phyloP scores from a whole-genome alignment of 1,140 invertebrate species.

The Brachionus paranguensis region DNA sequence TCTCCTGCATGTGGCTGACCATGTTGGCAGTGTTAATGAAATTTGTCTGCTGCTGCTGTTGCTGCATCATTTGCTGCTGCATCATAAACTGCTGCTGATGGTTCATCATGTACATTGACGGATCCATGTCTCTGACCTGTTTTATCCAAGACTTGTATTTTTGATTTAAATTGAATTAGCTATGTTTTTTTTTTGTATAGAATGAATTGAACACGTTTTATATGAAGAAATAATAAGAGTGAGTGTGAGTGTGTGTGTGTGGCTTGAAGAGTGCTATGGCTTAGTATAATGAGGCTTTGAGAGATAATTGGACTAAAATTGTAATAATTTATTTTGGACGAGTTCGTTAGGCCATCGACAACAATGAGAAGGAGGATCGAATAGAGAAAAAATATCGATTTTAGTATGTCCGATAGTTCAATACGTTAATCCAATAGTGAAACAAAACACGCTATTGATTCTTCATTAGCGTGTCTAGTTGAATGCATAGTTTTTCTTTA shows the following conservation, averaged over 20 bases:
- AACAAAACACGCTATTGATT: background rate
- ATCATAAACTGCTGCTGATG: constrained; percentile 13
- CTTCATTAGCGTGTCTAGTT: background rate
- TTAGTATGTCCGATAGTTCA: background rate
- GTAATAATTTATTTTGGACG: constrained; percentile 4
- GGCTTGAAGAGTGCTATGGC: background rate
- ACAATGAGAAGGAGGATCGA: background rate
- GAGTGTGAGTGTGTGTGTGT: background rate
- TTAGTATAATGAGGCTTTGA: background rate
- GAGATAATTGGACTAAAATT: background rate
- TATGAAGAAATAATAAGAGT: background rate
- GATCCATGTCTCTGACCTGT: background rate
- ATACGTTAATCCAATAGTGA: constrained; percentile 5
- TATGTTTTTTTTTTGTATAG: background rate
- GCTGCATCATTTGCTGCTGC: constrained; percentile 27
- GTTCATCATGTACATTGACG: constrained; percentile 18
- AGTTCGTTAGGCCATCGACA: background rate
- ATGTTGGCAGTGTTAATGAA: background rate
- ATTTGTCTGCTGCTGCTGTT: background rate
- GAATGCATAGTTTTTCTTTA: background rate
- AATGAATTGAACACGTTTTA: constrained; percentile 11
- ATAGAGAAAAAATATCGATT: background rate
- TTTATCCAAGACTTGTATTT: background rate
- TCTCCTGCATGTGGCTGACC: background rate
- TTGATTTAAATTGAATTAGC: background rate